A percentile compares a stretch with the other conserved stretches of the same genome.
These are phyloP conservation scores for Cyanoderma ruficeps DNA, from an alignment of 2,113 vertebrate species.

Conservation along the genomic window DNA sequence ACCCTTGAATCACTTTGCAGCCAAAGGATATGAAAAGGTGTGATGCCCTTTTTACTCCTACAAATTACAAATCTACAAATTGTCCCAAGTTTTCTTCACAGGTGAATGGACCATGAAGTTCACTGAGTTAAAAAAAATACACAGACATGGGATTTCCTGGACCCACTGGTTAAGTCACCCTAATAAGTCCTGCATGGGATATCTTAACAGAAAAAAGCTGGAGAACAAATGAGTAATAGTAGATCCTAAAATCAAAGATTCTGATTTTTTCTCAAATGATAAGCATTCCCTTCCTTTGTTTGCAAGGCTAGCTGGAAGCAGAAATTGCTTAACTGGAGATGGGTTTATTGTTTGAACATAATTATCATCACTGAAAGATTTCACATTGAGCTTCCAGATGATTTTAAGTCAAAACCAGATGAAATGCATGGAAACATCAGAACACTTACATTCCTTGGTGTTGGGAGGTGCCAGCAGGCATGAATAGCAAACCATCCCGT, in stretches of 20 bases:
- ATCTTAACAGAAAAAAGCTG: not conserved
- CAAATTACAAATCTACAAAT: not conserved
- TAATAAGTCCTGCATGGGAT: not conserved
- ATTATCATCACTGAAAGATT: not conserved
- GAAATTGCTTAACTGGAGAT: not conserved
- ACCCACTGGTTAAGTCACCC: not conserved
- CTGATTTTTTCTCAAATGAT: not conserved
- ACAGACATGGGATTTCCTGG: not conserved
- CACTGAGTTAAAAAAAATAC: not conserved
- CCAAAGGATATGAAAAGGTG: not conserved
- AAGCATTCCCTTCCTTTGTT: not conserved
- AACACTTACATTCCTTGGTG: constrained; percentile 94
- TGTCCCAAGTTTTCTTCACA: not conserved
- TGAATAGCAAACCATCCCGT: constrained; percentile 95
- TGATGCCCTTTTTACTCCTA: not conserved
- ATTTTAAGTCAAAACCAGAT: constrained; percentile 14
- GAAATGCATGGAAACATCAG: not conserved
- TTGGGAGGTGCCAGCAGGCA: constrained; percentile 90
- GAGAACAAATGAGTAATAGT: not conserved
- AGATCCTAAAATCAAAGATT: not conserved
- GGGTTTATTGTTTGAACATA: not conserved
- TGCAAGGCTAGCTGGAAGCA: not conserved
- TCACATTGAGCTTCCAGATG: not conserved
- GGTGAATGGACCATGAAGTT: not conserved
- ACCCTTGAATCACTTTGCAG: not conserved